Conservation (phyloP, 1,140 invertebrate species). For the Sarcophaga bullata region DNA sequence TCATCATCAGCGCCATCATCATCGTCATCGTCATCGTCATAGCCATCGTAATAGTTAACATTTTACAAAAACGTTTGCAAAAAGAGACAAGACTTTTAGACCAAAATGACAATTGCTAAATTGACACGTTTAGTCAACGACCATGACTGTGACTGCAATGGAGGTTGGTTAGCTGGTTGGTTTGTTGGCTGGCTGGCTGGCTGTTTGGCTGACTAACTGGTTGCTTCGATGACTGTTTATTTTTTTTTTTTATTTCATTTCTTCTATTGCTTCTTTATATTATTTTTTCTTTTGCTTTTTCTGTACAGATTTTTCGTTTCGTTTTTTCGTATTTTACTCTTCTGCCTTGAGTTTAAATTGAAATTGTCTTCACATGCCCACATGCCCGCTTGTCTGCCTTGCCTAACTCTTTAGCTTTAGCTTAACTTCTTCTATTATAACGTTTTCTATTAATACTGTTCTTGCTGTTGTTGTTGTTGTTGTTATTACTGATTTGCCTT, state of each 20-base stretch:
- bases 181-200: background rate
- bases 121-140: constrained; percentile 40
- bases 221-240: background rate
- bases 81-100: background rate
- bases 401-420: too few relatives aligned
- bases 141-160: constrained; percentile 37
- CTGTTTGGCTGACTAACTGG: background rate
- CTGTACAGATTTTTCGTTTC: background rate
- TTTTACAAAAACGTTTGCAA: too few relatives aligned
- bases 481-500: background rate
- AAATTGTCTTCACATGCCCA: background rate
- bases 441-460: too few relatives aligned
- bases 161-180: constrained; percentile 29
- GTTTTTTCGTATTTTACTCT: background rate
- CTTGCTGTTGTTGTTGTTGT: too few relatives aligned
- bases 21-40: too few relatives aligned
- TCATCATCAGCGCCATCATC: too few relatives aligned
- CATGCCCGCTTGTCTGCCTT: background rate
- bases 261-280: background rate
- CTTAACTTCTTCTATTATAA: too few relatives aligned
- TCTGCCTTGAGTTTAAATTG: background rate
- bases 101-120: constrained; percentile 34
- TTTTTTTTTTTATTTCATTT: background rate
- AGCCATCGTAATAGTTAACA: too few relatives aligned
- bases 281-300: background rate